These are phyloP conservation scores for Globodera ellingtonae DNA, from an alignment of 1,140 invertebrate genomes.

Conservation along the genomic window DNA sequence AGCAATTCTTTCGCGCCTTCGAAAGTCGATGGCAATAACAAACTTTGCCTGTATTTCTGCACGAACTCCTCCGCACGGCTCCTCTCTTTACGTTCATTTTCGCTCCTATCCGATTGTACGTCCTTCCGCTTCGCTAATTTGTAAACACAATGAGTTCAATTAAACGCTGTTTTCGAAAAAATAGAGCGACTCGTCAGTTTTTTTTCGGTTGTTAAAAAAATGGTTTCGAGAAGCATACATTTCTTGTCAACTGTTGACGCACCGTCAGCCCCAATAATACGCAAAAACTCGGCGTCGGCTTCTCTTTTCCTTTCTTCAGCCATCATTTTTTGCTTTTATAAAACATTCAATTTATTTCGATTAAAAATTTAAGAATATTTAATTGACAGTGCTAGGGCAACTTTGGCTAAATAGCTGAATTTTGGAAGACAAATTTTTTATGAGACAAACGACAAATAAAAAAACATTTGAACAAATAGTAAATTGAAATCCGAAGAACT, in stretches of 20 bases:
- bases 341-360: background rate
- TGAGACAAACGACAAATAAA: background rate
- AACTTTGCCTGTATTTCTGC: background rate
- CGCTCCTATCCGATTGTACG: background rate
- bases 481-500: background rate
- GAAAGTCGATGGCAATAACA: background rate
- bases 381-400: background rate
- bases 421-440: background rate
- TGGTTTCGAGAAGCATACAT: too few species aligned
- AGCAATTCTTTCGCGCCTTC: background rate
- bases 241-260: background rate
- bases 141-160: background rate
- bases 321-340: background rate
- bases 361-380: background rate
- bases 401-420: background rate
- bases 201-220: too few species aligned
- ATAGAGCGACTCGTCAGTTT: too few species aligned
- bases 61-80: background rate
- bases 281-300: background rate
- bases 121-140: background rate
- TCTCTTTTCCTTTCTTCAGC: background rate
- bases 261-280: background rate
- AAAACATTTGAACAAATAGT: background rate
- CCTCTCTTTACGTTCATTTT: background rate
- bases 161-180: background rate